Conservation (phyloP, 2,888 invertebrate genomes). For the Tromatobia lineatoria region DNA sequence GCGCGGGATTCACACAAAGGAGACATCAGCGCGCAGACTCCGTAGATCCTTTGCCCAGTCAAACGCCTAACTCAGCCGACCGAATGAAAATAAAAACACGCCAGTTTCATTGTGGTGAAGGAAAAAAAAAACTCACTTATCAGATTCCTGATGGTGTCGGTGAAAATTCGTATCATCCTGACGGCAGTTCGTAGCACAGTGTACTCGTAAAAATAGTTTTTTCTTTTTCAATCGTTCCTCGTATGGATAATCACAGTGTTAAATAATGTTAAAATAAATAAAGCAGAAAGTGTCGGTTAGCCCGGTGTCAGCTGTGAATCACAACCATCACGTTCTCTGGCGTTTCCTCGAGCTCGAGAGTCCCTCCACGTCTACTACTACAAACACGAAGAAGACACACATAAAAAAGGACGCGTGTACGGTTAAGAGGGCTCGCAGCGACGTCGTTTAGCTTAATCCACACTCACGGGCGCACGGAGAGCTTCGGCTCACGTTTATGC, state of each 20-base stretch:
- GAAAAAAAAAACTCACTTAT: constrained; percentile 80
- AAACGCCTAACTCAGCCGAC: neutral
- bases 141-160: constrained; percentile 81
- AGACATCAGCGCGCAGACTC: constrained; percentile 11
- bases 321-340: constrained; percentile 68
- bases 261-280: neutral
- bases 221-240: neutral
- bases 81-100: neutral
- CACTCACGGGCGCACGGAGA: neutral
- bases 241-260: neutral
- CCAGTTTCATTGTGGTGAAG: neutral
- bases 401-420: neutral
- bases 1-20: constrained; percentile 23
- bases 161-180: constrained; percentile 82
- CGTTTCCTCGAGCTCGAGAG: constrained; percentile 16
- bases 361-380: neutral
- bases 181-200: constrained; percentile 29
- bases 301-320: constrained; percentile 70
- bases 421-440: neutral
- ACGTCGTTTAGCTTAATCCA: neutral
- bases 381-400: constrained; percentile 2
- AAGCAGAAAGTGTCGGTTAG: constrained; percentile 9
- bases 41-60: constrained; percentile 1
- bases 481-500: constrained; percentile 2
- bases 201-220: neutral